These are phyloP conservation scores for Rhogogaster chlorosoma DNA, from an alignment of 2,888 invertebrate species.

Conservation along the genomic window DNA sequence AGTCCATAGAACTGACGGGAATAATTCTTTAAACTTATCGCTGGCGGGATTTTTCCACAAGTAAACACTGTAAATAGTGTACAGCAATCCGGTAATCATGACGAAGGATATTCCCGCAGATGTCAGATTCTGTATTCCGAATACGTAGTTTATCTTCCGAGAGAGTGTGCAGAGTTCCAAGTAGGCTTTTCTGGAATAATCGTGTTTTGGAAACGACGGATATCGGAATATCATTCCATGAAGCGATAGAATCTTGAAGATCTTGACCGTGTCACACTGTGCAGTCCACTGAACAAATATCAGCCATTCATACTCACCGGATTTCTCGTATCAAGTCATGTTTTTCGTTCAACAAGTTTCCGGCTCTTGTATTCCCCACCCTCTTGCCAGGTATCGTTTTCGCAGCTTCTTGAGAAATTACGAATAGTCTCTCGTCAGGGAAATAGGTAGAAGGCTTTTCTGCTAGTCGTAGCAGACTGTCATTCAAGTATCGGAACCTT, in stretches of 20 bases:
- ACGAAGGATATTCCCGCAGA: neutral
- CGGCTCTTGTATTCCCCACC: neutral
- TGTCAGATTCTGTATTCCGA: neutral
- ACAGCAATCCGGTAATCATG: neutral
- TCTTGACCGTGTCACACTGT: neutral
- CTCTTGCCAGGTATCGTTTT: neutral
- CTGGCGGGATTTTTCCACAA: neutral
- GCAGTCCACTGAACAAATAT: neutral
- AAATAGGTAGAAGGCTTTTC: neutral
- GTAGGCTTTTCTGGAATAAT: neutral
- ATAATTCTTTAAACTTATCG: neutral
- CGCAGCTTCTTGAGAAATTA: neutral
- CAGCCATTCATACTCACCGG: neutral
- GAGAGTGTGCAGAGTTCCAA: neutral
- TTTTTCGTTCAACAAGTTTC: neutral
- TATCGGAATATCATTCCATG: neutral
- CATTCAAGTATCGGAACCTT: slow-evolving; percentile 15
- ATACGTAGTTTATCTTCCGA: neutral
- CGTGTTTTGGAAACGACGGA: neutral
- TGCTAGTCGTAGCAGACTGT: neutral
- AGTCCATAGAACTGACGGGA: neutral
- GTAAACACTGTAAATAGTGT: neutral
- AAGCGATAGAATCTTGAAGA: neutral
- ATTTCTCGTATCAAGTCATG: neutral
- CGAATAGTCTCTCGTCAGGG: neutral